Evolutionary conservation across 2,797 vertebrate species (phyloP), one percentile per base, ranked within the genome.

Genomic region (Meriones psammophilus): DNA sequence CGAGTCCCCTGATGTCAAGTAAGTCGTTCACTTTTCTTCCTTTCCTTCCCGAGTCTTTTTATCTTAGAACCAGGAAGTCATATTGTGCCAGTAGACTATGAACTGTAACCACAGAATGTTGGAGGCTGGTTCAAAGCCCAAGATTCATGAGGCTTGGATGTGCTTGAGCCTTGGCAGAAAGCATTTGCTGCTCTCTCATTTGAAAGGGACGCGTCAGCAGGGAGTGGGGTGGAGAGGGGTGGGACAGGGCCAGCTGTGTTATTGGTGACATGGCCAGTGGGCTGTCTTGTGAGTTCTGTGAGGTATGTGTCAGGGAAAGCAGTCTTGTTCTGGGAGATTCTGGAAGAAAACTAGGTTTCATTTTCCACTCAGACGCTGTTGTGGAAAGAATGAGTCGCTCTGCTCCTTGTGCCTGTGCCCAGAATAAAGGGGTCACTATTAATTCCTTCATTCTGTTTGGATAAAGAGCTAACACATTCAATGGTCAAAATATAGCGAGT

Each of bases 71-170:
- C 93, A 97, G 92, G 96, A 96, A 97, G 95, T 94, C 73, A 17
- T 92, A 87, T 93, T 94, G 88, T 96, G 97, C 96, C 89, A 96
- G 93, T 80, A 14, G 78, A 73, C 93, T 81, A 62, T 90, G 97
- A 97, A 95, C 85, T 93, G 85, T 91, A 94, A 97, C 93, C 93
- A 93, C 97, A 96, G 4, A 92, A 90, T 93, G 92, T 96, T 97
- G 97, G 97, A 97, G 80, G 64, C 92, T 2, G 78, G 81, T 96
- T 97, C 96, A 97, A 97, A 97, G 97, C 96, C 89, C 33, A 13
- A 88, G 88, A 85, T 92, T 89, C 92, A 68, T 28, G 95, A 96
- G 84, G 87, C 87, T 95, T 94, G 93, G 91, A 74, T 93, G 24
- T 24, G 79, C 86, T 96, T 91, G 80, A 90, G 71, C 78, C 84